Base-by-base conservation (phyloP, 2,888 invertebrate species). In the Leptothorax acervorum region DNA sequence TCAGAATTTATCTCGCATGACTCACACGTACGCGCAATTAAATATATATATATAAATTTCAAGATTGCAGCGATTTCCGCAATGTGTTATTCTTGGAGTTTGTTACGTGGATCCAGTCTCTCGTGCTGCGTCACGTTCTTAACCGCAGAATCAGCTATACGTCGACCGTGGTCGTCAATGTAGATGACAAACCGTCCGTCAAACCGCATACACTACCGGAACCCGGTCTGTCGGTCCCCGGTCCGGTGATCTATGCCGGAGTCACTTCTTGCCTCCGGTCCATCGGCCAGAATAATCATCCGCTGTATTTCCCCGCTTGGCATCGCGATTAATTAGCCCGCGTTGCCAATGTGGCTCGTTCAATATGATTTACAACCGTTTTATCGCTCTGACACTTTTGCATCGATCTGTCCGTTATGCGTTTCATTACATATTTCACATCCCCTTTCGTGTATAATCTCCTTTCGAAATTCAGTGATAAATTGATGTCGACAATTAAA, bases 121-220 rank as follows among this genome's bases (percentile, higher is more conserved):
- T 51, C 62, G 57, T 31, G 78, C 23, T 68, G 45, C 57, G 68
- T 75, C 78, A 81, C 81, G 60, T 85, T 87, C 87, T 89, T 89
- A 86, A 89, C 88, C 89, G 51, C 88, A 85, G 42, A 60, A 81
- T 68, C 81, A 66, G 55, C 60, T 23, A 31, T 9, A 48, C 42
- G 48, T 35, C 57, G 45, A 3, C 39, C 65, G 23, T 28, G 35
- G 12, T 78, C 86, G 81, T 88, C 88, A 63, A 82, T 83, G 89
- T 81, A 88, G 84, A 85, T 83, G 84, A 90, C 85, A 84, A 87
- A 81, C 70, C 66, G 57, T 45, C 70, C 68, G 68, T 57, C 66
- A 60, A 18, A 31, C 31, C 42, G 55, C 71, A 76, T 28, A 48
- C 12, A 39, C 68, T 60, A 82, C 70, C 66, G 86, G 76, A 45